Conservation (phyloP, 92 coral and sea anemone genomes). For the Pocillopora meandrina region DNA sequence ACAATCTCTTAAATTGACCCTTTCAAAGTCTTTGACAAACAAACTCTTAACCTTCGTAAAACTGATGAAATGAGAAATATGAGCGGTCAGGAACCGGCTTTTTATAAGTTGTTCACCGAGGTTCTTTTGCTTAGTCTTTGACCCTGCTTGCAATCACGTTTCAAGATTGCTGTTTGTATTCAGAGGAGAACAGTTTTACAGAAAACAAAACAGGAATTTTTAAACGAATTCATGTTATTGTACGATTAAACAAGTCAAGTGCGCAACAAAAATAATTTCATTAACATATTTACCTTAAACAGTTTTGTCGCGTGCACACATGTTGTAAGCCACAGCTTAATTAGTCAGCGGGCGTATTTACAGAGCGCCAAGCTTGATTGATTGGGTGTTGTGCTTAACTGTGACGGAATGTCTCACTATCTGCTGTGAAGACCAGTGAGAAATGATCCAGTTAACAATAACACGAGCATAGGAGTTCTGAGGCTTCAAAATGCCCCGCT, state of each 20-base stretch:
- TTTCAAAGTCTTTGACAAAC: no score
- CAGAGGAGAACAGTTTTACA: not conserved
- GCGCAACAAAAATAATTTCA: not conserved
- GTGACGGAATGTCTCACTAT: constrained; percentile 11
- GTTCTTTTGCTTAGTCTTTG: not conserved
- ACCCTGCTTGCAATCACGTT: not conserved
- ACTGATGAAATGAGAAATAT: no score
- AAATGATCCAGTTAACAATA: not conserved
- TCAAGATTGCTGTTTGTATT: not conserved
- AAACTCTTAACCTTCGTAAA: no score
- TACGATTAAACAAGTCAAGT: not conserved
- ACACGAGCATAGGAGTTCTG: not conserved
- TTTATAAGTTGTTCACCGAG: not conserved
- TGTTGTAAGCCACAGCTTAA: not conserved
- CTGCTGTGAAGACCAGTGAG: not conserved
- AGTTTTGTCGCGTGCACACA: constrained; percentile 6
- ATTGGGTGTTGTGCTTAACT: constrained; percentile 1
- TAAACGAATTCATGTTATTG: not conserved
- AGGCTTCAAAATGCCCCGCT: not conserved
- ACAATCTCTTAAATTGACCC: no score
- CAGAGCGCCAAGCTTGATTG: not conserved
- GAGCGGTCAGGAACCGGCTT: no score
- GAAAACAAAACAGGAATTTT: not conserved
- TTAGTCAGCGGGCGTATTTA: not conserved
- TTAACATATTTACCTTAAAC: not conserved